A percentile compares a stretch with the other conserved stretches of the same genome.
Conservation (phyloP, 2,113 vertebrate genomes). For the Sclerurus mexicanus region DNA sequence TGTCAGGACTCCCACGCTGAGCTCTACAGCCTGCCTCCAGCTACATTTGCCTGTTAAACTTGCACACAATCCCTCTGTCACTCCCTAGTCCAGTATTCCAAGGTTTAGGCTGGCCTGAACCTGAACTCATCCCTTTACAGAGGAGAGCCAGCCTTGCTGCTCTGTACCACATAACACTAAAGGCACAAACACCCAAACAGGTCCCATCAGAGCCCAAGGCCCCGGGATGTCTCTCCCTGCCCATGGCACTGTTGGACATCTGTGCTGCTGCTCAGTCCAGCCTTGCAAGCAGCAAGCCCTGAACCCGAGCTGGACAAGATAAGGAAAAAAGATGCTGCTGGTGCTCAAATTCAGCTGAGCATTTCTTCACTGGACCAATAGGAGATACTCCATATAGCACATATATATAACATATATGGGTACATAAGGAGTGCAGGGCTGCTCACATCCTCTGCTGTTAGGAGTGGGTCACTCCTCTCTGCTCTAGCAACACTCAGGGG, state of each 20-base stretch:
- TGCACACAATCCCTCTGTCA: not conserved
- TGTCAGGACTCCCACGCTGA: not conserved
- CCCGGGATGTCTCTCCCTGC: not conserved
- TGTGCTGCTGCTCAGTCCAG: accelerated
- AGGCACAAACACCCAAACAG: not conserved
- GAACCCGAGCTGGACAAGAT: not conserved
- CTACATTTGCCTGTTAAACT: not conserved
- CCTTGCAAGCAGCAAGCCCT: not conserved
- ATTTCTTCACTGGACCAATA: not conserved
- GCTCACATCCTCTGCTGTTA: not conserved
- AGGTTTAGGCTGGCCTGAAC: not conserved
- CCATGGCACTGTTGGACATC: accelerated
- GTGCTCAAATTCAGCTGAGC: not conserved
- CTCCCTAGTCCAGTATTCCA: not conserved
- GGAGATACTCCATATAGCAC: accelerated
- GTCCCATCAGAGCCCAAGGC: not conserved
- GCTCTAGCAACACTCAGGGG: not conserved
- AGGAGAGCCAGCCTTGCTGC: not conserved
- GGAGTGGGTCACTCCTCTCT: not conserved
- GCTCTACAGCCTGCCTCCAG: not conserved
- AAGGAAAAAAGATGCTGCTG: not conserved
- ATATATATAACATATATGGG: not conserved
- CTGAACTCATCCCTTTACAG: not conserved
- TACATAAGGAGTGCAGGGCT: not conserved
- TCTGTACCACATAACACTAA: not conserved